Evolutionary conservation across 2,113 vertebrate species (phyloP).

Genomic region (Hyla sarda): DNA sequence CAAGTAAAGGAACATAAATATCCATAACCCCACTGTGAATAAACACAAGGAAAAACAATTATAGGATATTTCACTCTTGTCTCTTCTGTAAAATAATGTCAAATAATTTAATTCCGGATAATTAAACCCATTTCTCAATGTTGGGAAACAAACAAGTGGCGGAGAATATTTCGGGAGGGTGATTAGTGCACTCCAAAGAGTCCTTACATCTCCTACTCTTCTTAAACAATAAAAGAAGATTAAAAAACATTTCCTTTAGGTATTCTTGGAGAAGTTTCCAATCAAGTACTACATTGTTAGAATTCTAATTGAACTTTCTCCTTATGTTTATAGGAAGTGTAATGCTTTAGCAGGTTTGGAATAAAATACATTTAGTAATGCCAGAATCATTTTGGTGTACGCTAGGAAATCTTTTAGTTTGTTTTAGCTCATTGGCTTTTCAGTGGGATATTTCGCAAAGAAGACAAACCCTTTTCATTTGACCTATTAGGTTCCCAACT

Average conservation of each 20-base stretch:
- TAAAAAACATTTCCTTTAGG: constrained; percentile 50
- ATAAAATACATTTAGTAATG: background rate
- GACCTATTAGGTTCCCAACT: no score
- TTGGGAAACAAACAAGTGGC: background rate
- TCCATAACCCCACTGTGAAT: constrained; percentile 5
- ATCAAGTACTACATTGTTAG: background rate
- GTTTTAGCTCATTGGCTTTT: background rate
- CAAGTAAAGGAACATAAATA: constrained; percentile 3
- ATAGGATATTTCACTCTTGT: constrained; percentile 7
- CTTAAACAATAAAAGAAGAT: constrained; percentile 47
- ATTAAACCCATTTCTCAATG: constrained; percentile 56
- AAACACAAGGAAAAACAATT: constrained; percentile 26
- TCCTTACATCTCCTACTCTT: constrained; percentile 12
- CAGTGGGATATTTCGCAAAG: no score
- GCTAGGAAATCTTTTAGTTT: background rate
- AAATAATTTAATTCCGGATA: constrained; percentile 50
- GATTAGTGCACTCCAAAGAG: constrained; percentile 36
- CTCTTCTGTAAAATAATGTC: constrained; percentile 45
- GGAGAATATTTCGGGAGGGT: constrained; percentile 28
- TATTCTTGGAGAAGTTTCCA: constrained; percentile 3
- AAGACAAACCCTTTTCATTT: no score
- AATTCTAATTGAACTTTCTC: constrained; percentile 25
- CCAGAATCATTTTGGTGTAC: background rate
- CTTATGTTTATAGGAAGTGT: background rate
- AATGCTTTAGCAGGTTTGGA: background rate